phyloP scores from a whole-genome alignment of 2,113 vertebrate genomes.

The Nothoprocta perdicaria region DNA sequence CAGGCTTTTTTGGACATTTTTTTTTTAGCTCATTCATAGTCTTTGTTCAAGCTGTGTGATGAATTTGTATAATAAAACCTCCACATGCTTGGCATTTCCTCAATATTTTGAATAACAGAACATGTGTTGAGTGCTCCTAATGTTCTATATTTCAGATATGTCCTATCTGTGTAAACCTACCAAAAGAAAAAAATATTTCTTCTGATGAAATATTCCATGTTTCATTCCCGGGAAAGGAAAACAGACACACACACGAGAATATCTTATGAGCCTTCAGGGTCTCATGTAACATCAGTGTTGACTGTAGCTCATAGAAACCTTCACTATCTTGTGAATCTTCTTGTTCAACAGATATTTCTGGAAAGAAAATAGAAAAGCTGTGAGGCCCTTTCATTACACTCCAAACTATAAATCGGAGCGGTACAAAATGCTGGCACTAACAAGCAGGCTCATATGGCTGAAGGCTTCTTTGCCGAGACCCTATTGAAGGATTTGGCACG shows the following conservation, averaged over 20 bases:
- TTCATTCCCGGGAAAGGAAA: conserved; percentile 29
- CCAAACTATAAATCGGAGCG: background rate
- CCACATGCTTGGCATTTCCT: background rate
- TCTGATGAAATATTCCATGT: conserved; percentile 56
- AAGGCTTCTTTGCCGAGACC: background rate
- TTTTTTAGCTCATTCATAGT: background rate
- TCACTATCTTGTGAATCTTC: conserved; percentile 38
- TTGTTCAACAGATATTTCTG: conserved; percentile 52
- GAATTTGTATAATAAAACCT: background rate
- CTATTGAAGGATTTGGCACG: background rate
- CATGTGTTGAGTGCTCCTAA: background rate
- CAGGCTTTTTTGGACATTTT: background rate
- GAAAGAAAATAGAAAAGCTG: background rate
- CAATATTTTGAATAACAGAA: background rate
- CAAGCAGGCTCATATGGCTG: background rate
- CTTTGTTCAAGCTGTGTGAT: background rate
- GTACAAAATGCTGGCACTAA: background rate
- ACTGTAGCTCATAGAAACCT: conserved; percentile 69
- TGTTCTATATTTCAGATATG: background rate
- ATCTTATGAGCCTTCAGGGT: background rate
- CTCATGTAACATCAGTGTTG: conserved; percentile 6
- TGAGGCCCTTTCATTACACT: background rate
- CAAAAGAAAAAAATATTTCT: conserved; percentile 59
- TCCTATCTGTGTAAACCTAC: conserved; percentile 40
- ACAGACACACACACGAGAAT: conserved; percentile 47